Base-by-base conservation (phyloP, 2,797 vertebrate genomes). In the Arnoldichthys spilopterus region DNA sequence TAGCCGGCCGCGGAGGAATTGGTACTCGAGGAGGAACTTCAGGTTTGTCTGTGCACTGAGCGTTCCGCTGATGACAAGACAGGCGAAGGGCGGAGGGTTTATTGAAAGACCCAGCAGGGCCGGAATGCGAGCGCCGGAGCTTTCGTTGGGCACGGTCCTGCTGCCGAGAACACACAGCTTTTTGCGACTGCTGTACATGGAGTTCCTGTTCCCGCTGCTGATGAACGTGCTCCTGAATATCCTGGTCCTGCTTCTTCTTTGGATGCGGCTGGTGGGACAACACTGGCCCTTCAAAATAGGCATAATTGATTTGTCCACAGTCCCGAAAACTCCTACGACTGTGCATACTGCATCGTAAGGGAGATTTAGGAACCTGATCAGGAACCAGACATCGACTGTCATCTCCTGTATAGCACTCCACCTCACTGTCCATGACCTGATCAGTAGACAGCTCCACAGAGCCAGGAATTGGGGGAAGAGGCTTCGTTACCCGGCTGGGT, bases 31-130 rank as follows among this genome's bases (percentile, higher is more conserved):
- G 98, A 1, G 98, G 98, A n/a, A 98, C 89, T 86, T 96, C 96
- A 0, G 94, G 94, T 82, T 95, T 98, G 72, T 96, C 95, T 40
- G 47, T 81, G 78, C 77, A 75, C 40, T 95, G 93, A 0, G 94
- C 90, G 78, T 93, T 89, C 30, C 91, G 90, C 59, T 92, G 94
- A 30, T 90, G 91, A 89, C 92, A 88, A 6, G 93, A 86, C 22
- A 92, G 80, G 54, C 94, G 93, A n/a, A 94, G 81, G 37, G 91
- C 87, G 0, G 87, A 84, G 0, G 94, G 93, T 88, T 99, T 99
- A 88, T 96, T 94, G 68, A 97, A 96, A 79, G 96, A 97, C 24
- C 98, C 97, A 0, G 97, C 96, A 0, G 98, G 98, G 18, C 97
- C 97, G 0, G 97, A 99, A 82, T 97, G 96, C 0, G 96, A 98